Base-by-base conservation (phyloP, 2,888 invertebrate species). In the Caenorhabditis plicata region DNA sequence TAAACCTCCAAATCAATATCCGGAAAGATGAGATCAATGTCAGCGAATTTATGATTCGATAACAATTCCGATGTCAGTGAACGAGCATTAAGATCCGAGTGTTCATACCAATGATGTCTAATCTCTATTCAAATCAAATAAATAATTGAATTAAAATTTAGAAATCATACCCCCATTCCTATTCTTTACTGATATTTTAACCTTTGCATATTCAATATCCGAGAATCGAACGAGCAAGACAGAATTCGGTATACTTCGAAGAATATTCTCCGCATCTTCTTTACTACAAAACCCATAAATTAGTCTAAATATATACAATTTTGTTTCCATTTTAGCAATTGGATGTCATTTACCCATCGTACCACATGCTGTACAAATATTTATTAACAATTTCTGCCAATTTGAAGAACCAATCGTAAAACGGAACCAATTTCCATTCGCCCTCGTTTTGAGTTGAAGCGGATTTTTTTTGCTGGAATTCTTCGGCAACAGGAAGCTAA, bases 41-140 rank as follows among this genome's bases (percentile, higher is more conserved):
- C 63, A 38, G 68, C 55, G 36, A 68, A 79, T 44, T 78, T 79
- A 40, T 69, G 69, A 52, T 79, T 79, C 19, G 71, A 54, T 35
- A 77, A 46, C 25, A 79, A 60, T 54, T 79, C 79, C 25, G 70
- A 67, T 11, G 63, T 50, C 13, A 79, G 56, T 17, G 66, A 58
- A 3, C 77, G 67, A 3, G 73, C 72, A 51, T 71, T 68, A 23
- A 78, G 42, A 40, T 78, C 78, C 13, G 64, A 43, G 40, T 73
- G 73, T 29, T 79, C 78, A 63, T 79, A 79, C 79, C 79, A 79
- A 51, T 79, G 78, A 44, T 79, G 79, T 1, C 75, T 66, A 26
- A 77, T 76, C 27, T 71, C 78, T 75, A 43, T 35, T 73, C 43
- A 32, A 39, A 17, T 20, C 13, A 45, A 13, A 32, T 7, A 49